phyloP scores from a whole-genome alignment of 1,140 invertebrate genomes.

The Zaprionus taronus region DNA sequence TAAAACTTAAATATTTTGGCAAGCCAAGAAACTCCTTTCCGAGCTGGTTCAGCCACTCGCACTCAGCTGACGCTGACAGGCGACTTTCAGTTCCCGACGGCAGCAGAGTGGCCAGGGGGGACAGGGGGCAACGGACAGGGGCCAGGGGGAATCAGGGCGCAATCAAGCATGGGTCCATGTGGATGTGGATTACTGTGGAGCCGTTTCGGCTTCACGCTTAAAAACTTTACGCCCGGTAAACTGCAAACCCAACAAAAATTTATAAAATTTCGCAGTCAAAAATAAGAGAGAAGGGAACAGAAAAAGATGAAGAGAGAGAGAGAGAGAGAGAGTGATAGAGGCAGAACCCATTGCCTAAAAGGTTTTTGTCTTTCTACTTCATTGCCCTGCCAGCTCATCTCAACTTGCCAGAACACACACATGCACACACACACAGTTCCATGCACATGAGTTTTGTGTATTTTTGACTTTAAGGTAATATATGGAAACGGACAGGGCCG shows the following conservation, averaged over 20 bases:
- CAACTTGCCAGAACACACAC: conserved; percentile 37
- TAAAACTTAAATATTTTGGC: conserved; percentile 50
- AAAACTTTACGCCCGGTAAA: conserved; percentile 60
- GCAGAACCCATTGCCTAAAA: conserved; percentile 55
- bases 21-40: conserved; percentile 28
- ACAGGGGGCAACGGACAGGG: background rate
- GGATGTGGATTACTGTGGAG: conserved; percentile 65
- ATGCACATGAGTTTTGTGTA: conserved; percentile 23
- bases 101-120: background rate
- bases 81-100: conserved; percentile 25
- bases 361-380: conserved; percentile 62
- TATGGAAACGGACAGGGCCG: conserved; percentile 35
- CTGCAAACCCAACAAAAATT: conserved; percentile 49
- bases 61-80: conserved; percentile 38
- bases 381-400: conserved; percentile 54
- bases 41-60: conserved; percentile 23
- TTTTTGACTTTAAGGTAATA: conserved; percentile 55
- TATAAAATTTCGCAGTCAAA: conserved; percentile 50
- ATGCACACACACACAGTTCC: background rate
- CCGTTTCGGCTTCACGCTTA: conserved; percentile 66
- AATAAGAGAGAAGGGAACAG: conserved; percentile 8
- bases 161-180: conserved; percentile 72
- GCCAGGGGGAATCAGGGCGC: conserved; percentile 26
- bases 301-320: conserved; percentile 3
- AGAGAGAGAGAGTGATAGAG: background rate